These are phyloP conservation scores for Macaria liturata DNA, from an alignment of 2,888 invertebrate species.

Conservation along the genomic window DNA sequence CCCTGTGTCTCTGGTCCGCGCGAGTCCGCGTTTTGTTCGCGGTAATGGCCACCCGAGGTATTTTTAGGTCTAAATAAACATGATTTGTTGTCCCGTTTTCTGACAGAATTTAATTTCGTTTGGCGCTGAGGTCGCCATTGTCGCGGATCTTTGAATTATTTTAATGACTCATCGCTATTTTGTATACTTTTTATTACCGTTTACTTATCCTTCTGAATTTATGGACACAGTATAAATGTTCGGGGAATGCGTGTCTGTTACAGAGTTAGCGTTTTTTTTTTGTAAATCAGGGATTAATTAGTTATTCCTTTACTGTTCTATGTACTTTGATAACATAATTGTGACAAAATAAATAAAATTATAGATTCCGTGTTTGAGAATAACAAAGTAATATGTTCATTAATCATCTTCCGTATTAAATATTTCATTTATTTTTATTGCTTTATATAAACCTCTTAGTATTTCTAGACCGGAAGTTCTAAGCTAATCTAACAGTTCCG, in stretches of 20 bases:
- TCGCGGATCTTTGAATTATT: conserved; percentile 77
- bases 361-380: no score
- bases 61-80: conserved; percentile 83
- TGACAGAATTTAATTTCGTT: conserved; percentile 81
- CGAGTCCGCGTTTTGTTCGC: conserved; percentile 69
- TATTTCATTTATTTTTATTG: no score
- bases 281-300: no score
- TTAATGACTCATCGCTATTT: conserved; percentile 60
- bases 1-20: conserved; percentile 48
- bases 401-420: no score
- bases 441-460: no score
- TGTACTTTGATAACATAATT: no score
- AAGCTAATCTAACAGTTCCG: neutral
- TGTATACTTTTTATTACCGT: conserved; percentile 16
- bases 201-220: conserved; percentile 13
- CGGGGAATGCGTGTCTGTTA: no score
- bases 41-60: conserved; percentile 81
- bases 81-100: conserved; percentile 78
- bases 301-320: no score
- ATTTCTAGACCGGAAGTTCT: neutral
- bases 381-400: no score
- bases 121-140: conserved; percentile 55
- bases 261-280: no score
- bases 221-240: neutral
- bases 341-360: no score